Evolutionary conservation across 2,113 vertebrate species (phyloP).

Genomic region (Maccullochella peelii): DNA sequence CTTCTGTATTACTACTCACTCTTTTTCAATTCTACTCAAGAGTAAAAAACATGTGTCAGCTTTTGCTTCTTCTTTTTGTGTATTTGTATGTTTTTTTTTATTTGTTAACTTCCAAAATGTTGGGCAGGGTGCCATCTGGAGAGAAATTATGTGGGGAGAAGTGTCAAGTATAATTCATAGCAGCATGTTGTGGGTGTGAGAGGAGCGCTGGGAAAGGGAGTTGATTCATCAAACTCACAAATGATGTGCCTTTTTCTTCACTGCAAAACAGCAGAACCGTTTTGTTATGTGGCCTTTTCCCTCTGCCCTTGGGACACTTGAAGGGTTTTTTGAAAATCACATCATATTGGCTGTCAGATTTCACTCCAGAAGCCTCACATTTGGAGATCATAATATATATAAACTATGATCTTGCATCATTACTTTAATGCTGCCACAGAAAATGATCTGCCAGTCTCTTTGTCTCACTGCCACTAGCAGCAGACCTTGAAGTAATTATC

Average conservation of each 20-base stretch:
- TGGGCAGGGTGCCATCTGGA: constrained; percentile 61
- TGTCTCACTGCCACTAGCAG: constrained; percentile 1
- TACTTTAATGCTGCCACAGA: constrained; percentile 11
- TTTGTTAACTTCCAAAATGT: constrained; percentile 53
- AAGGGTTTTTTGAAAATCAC: constrained; percentile 4
- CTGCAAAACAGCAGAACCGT: constrained; percentile 28
- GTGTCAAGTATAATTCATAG: constrained; percentile 67
- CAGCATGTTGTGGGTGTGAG: constrained; percentile 62
- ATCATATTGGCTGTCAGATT: not conserved
- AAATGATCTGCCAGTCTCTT: not conserved
- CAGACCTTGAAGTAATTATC: constrained; percentile 56
- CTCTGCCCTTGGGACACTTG: not conserved
- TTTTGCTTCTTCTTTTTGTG: not conserved
- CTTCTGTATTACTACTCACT: constrained; percentile 43
- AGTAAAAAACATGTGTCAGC: constrained; percentile 6
- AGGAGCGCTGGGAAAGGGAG: constrained; percentile 33
- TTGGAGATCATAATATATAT: constrained; percentile 17
- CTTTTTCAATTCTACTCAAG: constrained; percentile 47
- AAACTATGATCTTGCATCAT: constrained; percentile 10
- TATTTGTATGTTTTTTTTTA: not conserved
- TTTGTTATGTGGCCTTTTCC: constrained; percentile 9
- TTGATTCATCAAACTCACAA: constrained; percentile 66
- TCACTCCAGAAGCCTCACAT: constrained; percentile 6
- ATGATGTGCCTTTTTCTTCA: constrained; percentile 38
- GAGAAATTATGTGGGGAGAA: constrained; percentile 49